phyloP scores from a whole-genome alignment of 2,888 invertebrate species.

The Nemotelus pantherinus region DNA sequence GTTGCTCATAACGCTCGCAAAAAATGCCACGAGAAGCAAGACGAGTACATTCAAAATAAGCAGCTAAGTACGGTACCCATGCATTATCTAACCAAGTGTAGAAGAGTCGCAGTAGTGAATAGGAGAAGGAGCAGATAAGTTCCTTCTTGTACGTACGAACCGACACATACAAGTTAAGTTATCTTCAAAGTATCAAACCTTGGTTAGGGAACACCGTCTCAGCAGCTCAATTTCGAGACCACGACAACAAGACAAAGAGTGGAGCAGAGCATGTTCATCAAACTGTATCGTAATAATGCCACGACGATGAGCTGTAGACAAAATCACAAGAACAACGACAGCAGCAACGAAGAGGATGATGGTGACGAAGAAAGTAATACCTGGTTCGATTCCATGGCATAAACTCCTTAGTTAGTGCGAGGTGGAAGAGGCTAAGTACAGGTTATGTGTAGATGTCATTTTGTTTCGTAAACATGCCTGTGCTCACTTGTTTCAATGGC shows the following conservation, averaged over 20 bases:
- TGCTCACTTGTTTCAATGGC: no score
- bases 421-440: no score
- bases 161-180: neutral
- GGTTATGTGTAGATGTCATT: no score
- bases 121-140: no score
- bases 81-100: no score
- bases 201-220: no score
- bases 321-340: neutral
- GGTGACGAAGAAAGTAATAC: conserved; percentile 3
- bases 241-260: neutral
- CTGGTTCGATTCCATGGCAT: no score
- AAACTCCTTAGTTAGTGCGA: no score
- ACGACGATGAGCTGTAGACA: neutral
- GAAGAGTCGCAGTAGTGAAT: no score
- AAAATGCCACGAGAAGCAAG: neutral
- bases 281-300: conserved; percentile 17
- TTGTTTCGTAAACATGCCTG: no score
- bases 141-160: neutral
- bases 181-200: no score
- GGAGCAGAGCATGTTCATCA: conserved; percentile 23
- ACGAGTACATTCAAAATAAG: conserved; percentile 21
- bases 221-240: no score
- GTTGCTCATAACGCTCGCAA: conserved; percentile 22
- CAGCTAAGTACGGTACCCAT: neutral
- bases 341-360: neutral